Conservation (phyloP, 2,888 invertebrate species). For the Dryomyza anilis region DNA sequence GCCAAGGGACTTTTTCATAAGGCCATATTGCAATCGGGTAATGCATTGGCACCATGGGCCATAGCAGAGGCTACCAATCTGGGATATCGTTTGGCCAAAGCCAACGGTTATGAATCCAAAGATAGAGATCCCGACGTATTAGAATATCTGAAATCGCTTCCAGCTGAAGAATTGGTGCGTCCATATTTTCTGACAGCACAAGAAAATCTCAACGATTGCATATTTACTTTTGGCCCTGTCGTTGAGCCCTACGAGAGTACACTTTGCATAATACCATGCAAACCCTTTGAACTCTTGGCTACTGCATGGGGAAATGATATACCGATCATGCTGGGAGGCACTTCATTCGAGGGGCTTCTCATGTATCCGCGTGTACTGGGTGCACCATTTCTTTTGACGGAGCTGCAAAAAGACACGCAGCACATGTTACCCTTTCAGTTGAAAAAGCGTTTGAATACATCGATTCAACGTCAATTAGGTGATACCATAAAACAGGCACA, state of each 20-base stretch:
- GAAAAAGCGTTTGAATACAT: constrained; percentile 36
- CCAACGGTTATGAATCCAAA: constrained; percentile 44
- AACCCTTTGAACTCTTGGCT: constrained; percentile 45
- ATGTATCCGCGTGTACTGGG: constrained; percentile 46
- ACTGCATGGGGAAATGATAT: constrained; percentile 55
- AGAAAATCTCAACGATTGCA: constrained; percentile 46
- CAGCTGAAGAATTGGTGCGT: constrained; percentile 40
- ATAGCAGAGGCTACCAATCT: constrained; percentile 40
- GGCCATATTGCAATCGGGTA: constrained; percentile 55
- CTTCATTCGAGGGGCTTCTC: constrained; percentile 55
- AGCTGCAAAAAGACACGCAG: constrained; percentile 44
- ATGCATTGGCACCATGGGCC: constrained; percentile 51
- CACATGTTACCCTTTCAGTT: constrained; percentile 49
- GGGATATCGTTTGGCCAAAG: constrained; percentile 48
- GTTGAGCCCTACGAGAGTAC: constrained; percentile 52
- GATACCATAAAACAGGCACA: constrained; percentile 38
- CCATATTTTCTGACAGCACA: constrained; percentile 47
- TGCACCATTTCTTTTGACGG: constrained; percentile 45
- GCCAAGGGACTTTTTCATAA: constrained; percentile 58
- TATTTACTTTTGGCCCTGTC: constrained; percentile 55
- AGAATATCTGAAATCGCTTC: constrained; percentile 40
- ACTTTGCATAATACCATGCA: constrained; percentile 46
- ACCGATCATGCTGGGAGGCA: constrained; percentile 56
- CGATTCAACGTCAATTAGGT: constrained; percentile 41
- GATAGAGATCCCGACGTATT: constrained; percentile 40